phyloP scores from a whole-genome alignment of 2,113 vertebrate species.

The Pygoscelis adeliae region DNA sequence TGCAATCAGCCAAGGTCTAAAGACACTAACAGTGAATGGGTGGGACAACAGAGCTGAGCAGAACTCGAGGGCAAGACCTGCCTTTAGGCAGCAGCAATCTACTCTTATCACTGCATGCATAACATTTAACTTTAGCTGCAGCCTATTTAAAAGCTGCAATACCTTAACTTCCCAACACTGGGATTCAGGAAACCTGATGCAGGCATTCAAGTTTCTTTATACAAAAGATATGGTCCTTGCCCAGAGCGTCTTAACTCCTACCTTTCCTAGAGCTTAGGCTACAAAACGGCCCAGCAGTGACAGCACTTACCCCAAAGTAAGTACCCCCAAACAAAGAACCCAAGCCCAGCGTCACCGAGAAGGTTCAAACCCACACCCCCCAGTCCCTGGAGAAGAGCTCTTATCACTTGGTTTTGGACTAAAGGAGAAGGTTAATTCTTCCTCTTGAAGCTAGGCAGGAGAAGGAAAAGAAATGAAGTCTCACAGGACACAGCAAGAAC shows the following conservation, averaged over 20 bases:
- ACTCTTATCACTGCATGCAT: neutral
- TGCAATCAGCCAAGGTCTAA: neutral
- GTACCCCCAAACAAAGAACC: neutral
- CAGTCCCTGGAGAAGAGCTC: neutral
- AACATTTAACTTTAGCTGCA: neutral
- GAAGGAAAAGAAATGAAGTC: neutral
- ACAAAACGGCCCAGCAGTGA: neutral
- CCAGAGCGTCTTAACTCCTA: neutral
- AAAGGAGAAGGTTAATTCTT: neutral
- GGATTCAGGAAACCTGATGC: neutral
- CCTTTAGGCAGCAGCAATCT: neutral
- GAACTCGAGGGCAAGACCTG: neutral
- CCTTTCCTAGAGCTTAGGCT: neutral
- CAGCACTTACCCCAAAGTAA: neutral
- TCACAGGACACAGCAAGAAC: neutral
- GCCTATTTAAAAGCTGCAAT: neutral
- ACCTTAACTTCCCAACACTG: neutral
- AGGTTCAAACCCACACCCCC: neutral
- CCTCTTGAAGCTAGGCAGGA: neutral
- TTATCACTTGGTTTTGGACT: neutral
- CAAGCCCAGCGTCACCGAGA: neutral
- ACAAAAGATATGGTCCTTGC: neutral
- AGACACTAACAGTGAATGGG: neutral
- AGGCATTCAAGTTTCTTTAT: neutral
- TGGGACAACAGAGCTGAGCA: neutral